Conservation (phyloP, 2,888 invertebrate species). For the Horisme vitalbata region DNA sequence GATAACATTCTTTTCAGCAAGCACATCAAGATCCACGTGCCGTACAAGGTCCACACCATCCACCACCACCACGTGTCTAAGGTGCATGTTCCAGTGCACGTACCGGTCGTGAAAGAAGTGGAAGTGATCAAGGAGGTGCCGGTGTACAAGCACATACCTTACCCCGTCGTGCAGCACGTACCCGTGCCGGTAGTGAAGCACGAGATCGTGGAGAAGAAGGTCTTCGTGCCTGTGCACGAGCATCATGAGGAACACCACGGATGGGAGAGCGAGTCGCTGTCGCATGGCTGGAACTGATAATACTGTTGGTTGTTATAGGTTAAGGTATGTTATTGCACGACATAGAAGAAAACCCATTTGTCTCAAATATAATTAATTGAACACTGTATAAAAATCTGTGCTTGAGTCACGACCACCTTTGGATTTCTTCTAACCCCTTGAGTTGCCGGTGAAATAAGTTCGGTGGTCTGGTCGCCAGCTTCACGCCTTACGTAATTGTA, state of each 20-base stretch:
- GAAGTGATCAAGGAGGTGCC: conserved; percentile 74
- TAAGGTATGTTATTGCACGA: too few relatives aligned
- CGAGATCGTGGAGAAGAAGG: conserved; percentile 71
- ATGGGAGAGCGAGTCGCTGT: conserved; percentile 74
- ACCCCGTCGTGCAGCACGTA: conserved; percentile 65
- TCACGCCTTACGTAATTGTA: too few relatives aligned
- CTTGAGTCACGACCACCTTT: too few relatives aligned
- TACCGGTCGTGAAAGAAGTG: conserved; percentile 72
- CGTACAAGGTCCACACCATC: conserved; percentile 74
- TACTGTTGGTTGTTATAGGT: conserved; percentile 35
- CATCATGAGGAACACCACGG: conserved; percentile 57
- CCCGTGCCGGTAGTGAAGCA: conserved; percentile 66
- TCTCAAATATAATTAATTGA: too few relatives aligned
- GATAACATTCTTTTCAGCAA: conserved; percentile 42
- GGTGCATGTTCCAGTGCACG: conserved; percentile 66
- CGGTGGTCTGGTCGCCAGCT: too few relatives aligned
- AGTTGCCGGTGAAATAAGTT: too few relatives aligned
- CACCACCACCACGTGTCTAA: conserved; percentile 78
- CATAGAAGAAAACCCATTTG: too few relatives aligned
- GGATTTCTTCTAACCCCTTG: too few relatives aligned
- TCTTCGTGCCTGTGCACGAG: conserved; percentile 61
- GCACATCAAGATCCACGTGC: conserved; percentile 76
- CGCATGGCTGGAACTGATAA: conserved; percentile 78
- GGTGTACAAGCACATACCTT: conserved; percentile 67
- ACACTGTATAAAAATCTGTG: too few relatives aligned